Evolutionary conservation across 2,888 invertebrate genomes (phyloP), one percentile per base, ranked within the genome.

Genomic region (Metallyticus violacea): DNA sequence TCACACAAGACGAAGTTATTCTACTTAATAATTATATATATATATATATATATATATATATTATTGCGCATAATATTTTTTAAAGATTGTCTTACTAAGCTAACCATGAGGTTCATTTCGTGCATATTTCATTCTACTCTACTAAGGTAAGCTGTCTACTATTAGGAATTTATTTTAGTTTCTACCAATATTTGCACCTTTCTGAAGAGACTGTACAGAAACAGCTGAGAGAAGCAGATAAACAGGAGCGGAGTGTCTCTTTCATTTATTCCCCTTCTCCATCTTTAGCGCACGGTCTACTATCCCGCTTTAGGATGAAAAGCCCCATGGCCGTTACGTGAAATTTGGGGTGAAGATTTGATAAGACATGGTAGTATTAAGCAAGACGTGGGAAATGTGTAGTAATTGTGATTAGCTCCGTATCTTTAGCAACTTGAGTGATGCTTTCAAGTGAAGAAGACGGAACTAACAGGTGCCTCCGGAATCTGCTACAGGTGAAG

Each of bases 331-430:
- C 87, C 78, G 87, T 87, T 87, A 86, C 82, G 86, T 85, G 77
- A 84, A 87, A 86, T 86, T 79, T 28, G 76, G 86, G 87, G 87
- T 87, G 85, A 87, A 87, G 85, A 87, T 87, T 82, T 87, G 86
- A 87, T 87, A 84, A 85, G 86, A 40, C 79, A 87, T 86, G 87
- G 87, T 87, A 86, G 82, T 81, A 81, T 86, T 85, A 83, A n/a
- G 79, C 40, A 6, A 26, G 40, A 62, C 25, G 40, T 26, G 76
- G 85, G n/a, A 76, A 85, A 85, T 78, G 78, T 80, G 85, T 85
- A 62, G 40, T 62, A 85, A 87, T 87, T 78, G 77, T 81, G 87
- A 87, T 87, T 87, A 87, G 87, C 82, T 81, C 9, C 85, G 85
- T 87, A 85, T 87, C 87, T 87, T 87, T 87, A 87, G 85, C 29